Evolutionary conservation across 2,113 vertebrate species (phyloP).

Genomic region (Podilymbus podiceps): DNA sequence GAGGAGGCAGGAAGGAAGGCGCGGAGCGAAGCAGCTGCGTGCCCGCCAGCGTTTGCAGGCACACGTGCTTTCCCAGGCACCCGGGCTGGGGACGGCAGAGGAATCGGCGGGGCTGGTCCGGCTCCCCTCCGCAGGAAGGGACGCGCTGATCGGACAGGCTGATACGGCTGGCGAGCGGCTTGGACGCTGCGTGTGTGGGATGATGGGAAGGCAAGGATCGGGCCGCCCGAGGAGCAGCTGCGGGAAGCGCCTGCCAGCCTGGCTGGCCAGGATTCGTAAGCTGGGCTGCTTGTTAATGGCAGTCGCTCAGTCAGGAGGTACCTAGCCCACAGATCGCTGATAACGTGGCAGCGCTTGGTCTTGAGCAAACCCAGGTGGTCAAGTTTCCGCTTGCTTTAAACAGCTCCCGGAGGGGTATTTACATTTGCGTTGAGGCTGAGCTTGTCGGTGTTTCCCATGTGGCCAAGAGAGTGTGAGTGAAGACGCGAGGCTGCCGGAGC

Average conservation of each 20-base stretch:
- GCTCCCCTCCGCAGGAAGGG: neutral
- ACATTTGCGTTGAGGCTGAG: neutral
- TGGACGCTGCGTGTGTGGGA: neutral
- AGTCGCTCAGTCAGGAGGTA: neutral
- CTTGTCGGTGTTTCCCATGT: fast-evolving
- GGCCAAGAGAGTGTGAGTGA: fast-evolving
- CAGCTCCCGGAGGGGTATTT: neutral
- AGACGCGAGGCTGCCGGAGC: neutral
- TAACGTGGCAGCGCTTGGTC: neutral
- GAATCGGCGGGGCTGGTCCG: neutral
- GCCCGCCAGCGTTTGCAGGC: neutral
- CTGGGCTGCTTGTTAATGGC: neutral
- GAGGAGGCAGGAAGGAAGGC: neutral
- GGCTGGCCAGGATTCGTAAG: neutral
- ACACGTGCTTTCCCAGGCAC: neutral
- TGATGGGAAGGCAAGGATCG: neutral
- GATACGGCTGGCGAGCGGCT: neutral
- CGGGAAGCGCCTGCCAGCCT: neutral
- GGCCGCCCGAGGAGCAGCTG: neutral
- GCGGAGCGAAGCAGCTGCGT: neutral
- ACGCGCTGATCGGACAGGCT: fast-evolving
- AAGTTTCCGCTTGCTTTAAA: neutral
- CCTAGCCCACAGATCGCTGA: too few species aligned
- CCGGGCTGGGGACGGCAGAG: neutral
- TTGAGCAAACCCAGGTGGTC: fast-evolving